These are phyloP conservation scores for Neotragus pygmaeus DNA, from an alignment of 2,113 vertebrate species.

Conservation along the genomic window DNA sequence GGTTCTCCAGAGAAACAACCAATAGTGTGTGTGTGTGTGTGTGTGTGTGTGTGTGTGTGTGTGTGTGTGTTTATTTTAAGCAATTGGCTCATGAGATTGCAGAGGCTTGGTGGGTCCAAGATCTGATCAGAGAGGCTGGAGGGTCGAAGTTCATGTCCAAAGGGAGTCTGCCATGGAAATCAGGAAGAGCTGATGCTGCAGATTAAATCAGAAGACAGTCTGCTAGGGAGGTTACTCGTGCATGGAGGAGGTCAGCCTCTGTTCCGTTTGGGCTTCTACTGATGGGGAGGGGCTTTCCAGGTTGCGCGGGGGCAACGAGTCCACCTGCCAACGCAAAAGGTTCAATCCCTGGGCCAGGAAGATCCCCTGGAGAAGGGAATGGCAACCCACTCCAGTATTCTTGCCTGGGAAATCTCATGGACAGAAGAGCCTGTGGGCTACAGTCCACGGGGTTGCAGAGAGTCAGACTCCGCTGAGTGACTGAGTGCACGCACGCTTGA, in stretches of 20 bases:
- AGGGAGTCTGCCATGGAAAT: too few relatives aligned
- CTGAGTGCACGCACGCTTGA: accelerated
- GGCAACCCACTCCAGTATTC: background rate
- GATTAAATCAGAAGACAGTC: background rate
- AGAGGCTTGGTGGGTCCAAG: background rate
- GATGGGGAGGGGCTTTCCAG: background rate
- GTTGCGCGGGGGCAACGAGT: background rate
- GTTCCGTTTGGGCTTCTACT: background rate
- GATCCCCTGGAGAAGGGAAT: background rate
- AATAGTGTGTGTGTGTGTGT: background rate
- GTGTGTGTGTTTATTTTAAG: background rate
- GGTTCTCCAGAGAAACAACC: background rate
- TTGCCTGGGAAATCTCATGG: background rate
- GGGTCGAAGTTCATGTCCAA: background rate
- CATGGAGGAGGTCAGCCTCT: background rate
- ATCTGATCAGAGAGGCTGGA: background rate
- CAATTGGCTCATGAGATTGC: background rate
- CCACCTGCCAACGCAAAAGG: background rate
- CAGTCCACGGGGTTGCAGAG: background rate
- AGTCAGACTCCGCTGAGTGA: accelerated
- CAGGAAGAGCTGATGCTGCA: background rate
- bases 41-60: background rate
- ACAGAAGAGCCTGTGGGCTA: background rate
- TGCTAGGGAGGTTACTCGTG: background rate
- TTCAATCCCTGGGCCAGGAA: background rate